Percentiles rank a stretch among this genome's conserved stretches.
Evolutionary conservation across 2,888 invertebrate genomes (phyloP).

Genomic region (Eilema caniola): DNA sequence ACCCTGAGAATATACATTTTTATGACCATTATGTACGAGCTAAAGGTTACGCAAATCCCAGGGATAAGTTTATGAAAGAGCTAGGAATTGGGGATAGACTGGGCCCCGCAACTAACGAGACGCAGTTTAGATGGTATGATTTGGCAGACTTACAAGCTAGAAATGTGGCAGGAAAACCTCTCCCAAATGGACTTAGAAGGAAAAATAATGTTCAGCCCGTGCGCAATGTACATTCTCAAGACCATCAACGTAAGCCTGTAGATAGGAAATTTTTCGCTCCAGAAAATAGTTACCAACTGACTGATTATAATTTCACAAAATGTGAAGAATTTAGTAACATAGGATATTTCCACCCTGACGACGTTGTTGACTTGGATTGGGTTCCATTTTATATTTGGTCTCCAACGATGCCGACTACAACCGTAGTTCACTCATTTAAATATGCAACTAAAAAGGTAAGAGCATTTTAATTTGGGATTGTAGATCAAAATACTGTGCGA

Average conservation of each 20-base stretch:
- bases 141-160: slow-evolving; percentile 47
- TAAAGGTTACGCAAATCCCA: slow-evolving; percentile 20
- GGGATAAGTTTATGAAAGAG: slow-evolving; percentile 32
- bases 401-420: slow-evolving; percentile 6
- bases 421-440: slow-evolving; percentile 60
- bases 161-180: slow-evolving; percentile 36
- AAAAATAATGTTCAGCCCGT: background rate
- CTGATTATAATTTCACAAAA: slow-evolving; percentile 60
- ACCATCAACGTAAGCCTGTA: background rate
- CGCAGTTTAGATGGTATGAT: slow-evolving; percentile 44
- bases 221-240: background rate
- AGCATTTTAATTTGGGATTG: background rate
- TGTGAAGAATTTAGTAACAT: slow-evolving; percentile 67
- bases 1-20: slow-evolving; percentile 14
- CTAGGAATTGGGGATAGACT: background rate
- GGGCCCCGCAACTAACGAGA: slow-evolving; percentile 19
- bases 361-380: slow-evolving; percentile 69
- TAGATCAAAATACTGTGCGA: too few species aligned
- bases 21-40: background rate
- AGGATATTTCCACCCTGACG: slow-evolving; percentile 64
- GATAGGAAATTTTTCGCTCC: background rate
- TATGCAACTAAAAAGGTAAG: slow-evolving; percentile 68
- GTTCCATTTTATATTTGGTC: slow-evolving; percentile 74
- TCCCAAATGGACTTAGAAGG: background rate
- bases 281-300: background rate